phyloP scores from a whole-genome alignment of 2,113 vertebrate species.

The Entomyzon cyanotis region DNA sequence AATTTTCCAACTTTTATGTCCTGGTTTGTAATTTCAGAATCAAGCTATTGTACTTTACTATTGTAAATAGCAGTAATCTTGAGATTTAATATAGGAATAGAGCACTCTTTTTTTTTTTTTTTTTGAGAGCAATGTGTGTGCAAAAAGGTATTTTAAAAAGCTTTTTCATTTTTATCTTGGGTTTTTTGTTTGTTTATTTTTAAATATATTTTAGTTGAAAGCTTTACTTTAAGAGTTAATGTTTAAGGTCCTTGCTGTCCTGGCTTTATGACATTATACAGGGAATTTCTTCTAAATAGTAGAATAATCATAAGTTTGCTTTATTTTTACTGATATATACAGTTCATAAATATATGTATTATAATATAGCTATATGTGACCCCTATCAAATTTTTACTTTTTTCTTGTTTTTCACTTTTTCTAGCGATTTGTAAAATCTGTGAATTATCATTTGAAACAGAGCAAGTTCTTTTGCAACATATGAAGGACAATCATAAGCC shows the following conservation, averaged over 20 bases:
- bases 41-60: background rate
- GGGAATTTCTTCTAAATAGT: background rate
- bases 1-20: background rate
- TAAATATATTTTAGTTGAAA: background rate
- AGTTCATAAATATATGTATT: background rate
- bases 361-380: background rate
- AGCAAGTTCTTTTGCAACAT: constrained; percentile 95
- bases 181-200: background rate
- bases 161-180: accelerated
- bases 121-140: background rate
- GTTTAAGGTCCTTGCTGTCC: background rate
- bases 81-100: background rate
- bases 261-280: background rate
- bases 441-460: constrained; percentile 95
- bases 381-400: background rate
- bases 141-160: background rate
- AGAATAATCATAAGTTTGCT: background rate
- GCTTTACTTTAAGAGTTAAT: background rate
- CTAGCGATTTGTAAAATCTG: constrained; percentile 97
- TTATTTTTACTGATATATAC: background rate
- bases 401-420: background rate
- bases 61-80: background rate
- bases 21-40: background rate
- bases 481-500: constrained; percentile 99
- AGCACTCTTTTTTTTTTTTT: background rate